A percentile compares a stretch with the other conserved stretches of the same genome.
Evolutionary conservation across 2,113 vertebrate species (phyloP).

Genomic region (Cynoglossus semilaevis): DNA sequence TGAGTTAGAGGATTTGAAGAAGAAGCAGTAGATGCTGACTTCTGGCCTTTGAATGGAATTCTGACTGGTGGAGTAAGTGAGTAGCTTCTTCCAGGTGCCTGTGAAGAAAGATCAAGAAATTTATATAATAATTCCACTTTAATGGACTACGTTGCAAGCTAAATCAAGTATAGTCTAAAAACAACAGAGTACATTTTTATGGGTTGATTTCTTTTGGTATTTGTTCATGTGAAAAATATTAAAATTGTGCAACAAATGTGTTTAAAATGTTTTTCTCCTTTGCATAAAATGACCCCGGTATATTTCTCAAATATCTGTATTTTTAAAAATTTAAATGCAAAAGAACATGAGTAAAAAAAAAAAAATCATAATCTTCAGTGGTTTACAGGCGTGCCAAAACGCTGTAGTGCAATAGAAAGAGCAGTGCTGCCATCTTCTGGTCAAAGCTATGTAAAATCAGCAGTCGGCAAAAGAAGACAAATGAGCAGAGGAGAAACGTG

Average conservation of each 20-base stretch:
- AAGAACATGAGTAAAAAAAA: no score
- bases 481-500: neutral
- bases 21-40: constrained; percentile 66
- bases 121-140: constrained; percentile 48
- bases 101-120: constrained; percentile 59
- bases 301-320: no score
- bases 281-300: no score
- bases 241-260: no score
- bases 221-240: no score
- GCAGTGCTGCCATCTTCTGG: constrained; percentile 72
- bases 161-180: constrained; percentile 34
- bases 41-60: constrained; percentile 54
- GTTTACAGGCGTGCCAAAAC: neutral
- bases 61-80: constrained; percentile 82
- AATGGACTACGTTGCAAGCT: constrained; percentile 22
- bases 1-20: constrained; percentile 67
- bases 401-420: neutral
- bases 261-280: no score
- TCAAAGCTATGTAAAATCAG: constrained; percentile 30
- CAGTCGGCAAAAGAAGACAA: neutral
- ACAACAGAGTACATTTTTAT: neutral
- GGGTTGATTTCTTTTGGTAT: no score
- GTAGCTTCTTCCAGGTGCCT: constrained; percentile 72
- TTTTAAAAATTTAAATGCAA: no score
- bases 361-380: no score